Evolutionary conservation across 1,140 invertebrate species (phyloP).

Genomic region (Luehdorfia chinensis): DNA sequence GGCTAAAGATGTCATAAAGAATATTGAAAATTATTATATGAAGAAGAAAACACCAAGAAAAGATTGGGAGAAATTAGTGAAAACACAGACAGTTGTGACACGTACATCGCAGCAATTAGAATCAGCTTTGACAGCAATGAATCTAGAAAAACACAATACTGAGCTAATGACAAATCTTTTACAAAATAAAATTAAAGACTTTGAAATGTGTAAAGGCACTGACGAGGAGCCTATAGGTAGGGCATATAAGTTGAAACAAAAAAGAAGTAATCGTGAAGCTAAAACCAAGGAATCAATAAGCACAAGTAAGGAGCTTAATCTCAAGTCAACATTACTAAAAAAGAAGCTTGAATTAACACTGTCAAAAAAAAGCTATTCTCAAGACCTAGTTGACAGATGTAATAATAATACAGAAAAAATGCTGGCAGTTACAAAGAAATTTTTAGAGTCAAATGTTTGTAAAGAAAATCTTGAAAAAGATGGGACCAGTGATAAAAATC

Average conservation of each 20-base stretch:
- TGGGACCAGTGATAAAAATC: not conserved
- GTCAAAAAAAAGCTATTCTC: constrained; percentile 8
- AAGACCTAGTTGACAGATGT: no score
- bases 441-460: constrained; percentile 18
- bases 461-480: not conserved
- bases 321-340: constrained; percentile 13
- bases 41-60: constrained; percentile 20
- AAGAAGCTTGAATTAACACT: constrained; percentile 27
- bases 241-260: constrained; percentile 20
- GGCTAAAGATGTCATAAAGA: constrained; percentile 31
- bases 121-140: constrained; percentile 27
- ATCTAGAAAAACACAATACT: constrained; percentile 37
- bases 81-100: constrained; percentile 37
- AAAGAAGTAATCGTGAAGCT: not conserved
- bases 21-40: constrained; percentile 30
- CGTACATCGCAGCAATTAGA: constrained; percentile 30
- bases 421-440: constrained; percentile 28
- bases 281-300: not conserved
- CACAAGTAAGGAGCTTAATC: not conserved
- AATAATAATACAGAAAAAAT: constrained; percentile 16
- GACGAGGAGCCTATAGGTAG: constrained; percentile 43
- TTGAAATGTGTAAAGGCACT: constrained; percentile 47
- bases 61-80: constrained; percentile 27
- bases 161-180: constrained; percentile 21
- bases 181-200: constrained; percentile 38